phyloP scores from a whole-genome alignment of 2,797 vertebrate genomes.

The Mormyrops boulengeri region DNA sequence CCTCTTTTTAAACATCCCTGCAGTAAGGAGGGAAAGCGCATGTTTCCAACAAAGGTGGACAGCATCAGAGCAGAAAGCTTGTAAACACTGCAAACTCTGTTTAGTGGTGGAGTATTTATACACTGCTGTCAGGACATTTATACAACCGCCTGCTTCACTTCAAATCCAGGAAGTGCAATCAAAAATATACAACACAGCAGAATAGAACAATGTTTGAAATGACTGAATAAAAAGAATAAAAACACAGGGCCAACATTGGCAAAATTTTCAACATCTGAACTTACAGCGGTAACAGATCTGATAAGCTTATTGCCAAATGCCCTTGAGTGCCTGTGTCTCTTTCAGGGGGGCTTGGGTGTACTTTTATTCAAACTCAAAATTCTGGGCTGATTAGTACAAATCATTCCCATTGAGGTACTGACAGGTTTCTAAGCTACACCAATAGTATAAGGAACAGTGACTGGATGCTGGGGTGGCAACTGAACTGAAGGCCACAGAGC shows the following conservation, averaged over 20 bases:
- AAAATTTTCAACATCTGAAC: not conserved
- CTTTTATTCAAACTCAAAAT: not conserved
- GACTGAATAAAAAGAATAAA: not conserved
- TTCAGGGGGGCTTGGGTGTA: not conserved
- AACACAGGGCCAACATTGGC: not conserved
- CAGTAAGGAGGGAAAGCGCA: not conserved
- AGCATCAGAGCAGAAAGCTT: not conserved
- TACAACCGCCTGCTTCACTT: not conserved
- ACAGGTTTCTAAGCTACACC: not conserved
- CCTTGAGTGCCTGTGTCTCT: not conserved
- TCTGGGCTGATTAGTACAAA: not conserved
- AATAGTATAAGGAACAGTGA: not conserved
- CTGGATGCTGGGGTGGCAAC: not conserved
- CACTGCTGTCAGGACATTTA: not conserved
- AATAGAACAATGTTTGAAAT: slow-evolving; percentile 6
- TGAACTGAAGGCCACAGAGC: not conserved
- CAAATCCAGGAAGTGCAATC: slow-evolving; percentile 10
- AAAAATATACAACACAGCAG: not conserved
- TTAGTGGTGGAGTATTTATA: not conserved
- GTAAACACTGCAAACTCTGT: not conserved
- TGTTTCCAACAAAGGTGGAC: not conserved
- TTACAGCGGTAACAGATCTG: not conserved
- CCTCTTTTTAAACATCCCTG: not conserved
- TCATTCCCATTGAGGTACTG: not conserved
- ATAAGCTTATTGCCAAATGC: not conserved